These are phyloP conservation scores for Monomorium pharaonis DNA, from an alignment of 1,140 invertebrate genomes.

Conservation along the genomic window DNA sequence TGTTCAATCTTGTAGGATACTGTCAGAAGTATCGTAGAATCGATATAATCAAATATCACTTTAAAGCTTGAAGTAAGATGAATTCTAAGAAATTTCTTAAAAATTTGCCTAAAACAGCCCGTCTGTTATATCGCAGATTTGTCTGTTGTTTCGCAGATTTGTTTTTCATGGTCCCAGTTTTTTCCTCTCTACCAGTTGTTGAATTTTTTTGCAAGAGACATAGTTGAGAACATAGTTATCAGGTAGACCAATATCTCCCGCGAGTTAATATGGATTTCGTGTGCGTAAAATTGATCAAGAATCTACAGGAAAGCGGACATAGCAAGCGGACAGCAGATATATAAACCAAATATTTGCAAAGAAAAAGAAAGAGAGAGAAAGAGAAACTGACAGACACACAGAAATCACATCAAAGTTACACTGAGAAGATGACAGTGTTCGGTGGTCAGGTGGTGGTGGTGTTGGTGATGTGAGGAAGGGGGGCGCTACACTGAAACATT, in stretches of 20 bases:
- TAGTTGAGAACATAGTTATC: neutral
- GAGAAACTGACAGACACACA: slow-evolving; percentile 80
- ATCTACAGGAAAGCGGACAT: slow-evolving; percentile 36
- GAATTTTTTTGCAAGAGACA: neutral
- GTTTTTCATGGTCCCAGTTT: neutral
- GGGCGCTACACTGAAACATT: slow-evolving; percentile 84
- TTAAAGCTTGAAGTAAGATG: neutral
- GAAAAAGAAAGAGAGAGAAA: slow-evolving; percentile 60
- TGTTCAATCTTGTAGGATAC: slow-evolving; percentile 43
- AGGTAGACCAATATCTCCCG: slow-evolving; percentile 6
- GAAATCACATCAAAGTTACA: slow-evolving; percentile 81
- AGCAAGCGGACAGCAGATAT: slow-evolving; percentile 37
- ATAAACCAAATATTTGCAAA: slow-evolving; percentile 25
- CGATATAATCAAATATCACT: neutral
- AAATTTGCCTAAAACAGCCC: neutral
- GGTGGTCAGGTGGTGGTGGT: slow-evolving; percentile 80
- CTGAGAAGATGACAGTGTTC: slow-evolving; percentile 83
- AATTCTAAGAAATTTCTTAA: neutral
- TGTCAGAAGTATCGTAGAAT: slow-evolving; percentile 14
- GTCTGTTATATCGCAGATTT: neutral
- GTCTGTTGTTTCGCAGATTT: neutral
- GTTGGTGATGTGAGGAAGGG: slow-evolving; percentile 80
- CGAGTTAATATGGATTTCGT: neutral
- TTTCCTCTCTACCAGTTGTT: neutral
- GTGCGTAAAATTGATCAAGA: slow-evolving; percentile 31